Evolutionary conservation across 2,113 vertebrate genomes (phyloP).

Genomic region (Diadophis punctatus): DNA sequence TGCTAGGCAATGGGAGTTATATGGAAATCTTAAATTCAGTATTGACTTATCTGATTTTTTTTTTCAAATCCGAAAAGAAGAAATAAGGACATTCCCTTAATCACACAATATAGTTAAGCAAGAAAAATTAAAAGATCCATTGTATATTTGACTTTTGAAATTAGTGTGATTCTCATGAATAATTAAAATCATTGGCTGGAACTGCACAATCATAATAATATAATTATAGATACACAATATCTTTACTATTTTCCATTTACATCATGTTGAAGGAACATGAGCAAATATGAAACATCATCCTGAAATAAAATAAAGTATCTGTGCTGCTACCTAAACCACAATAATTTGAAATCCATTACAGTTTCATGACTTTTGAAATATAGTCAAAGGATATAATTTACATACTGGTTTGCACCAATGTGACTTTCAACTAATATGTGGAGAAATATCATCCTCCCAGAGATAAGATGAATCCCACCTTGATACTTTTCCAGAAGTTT

Average conservation of each 20-base stretch:
- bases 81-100: background rate
- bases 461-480: background rate
- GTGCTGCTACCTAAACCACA: background rate
- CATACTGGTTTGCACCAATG: background rate
- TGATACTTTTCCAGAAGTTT: background rate
- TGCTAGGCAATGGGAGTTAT: background rate
- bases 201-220: slow-evolving; percentile 1
- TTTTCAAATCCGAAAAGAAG: slow-evolving; percentile 19
- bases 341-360: slow-evolving; percentile 14
- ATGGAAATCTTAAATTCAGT: slow-evolving; percentile 21
- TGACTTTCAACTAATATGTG: slow-evolving; percentile 15
- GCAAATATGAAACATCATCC: slow-evolving; percentile 11
- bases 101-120: background rate
- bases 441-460: background rate
- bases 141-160: background rate
- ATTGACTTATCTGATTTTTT: background rate
- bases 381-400: slow-evolving; percentile 5
- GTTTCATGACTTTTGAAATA: slow-evolving; percentile 33
- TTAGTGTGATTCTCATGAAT: background rate
- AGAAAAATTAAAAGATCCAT: background rate
- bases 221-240: background rate
- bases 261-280: background rate
- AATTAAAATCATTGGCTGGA: background rate
- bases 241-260: background rate
- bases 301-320: slow-evolving; percentile 10